Evolutionary conservation across 2,888 invertebrate genomes (phyloP).

Genomic region (Spialia ferax): DNA sequence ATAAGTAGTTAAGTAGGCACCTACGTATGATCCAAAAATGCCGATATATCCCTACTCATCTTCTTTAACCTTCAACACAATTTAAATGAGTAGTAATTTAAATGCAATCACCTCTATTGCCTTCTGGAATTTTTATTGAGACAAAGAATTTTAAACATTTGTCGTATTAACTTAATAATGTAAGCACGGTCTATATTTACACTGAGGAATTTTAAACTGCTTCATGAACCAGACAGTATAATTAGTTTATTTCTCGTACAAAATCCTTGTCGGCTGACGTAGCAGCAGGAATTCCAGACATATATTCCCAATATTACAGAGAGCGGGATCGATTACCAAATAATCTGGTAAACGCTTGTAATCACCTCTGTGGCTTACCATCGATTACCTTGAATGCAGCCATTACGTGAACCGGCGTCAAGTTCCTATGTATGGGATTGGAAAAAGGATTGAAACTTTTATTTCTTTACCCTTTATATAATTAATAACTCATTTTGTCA

Average conservation of each 20-base stretch:
- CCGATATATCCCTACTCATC: no score
- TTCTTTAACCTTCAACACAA: constrained; percentile 11
- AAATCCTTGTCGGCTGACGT: constrained; percentile 49
- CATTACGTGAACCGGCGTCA: constrained; percentile 57
- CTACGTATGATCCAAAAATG: no score
- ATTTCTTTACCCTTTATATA: neutral
- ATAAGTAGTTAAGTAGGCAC: no score
- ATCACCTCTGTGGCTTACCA: constrained; percentile 75
- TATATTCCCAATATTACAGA: constrained; percentile 68
- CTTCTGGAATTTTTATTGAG: constrained; percentile 58
- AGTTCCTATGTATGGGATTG: constrained; percentile 5
- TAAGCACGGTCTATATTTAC: constrained; percentile 61
- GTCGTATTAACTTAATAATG: constrained; percentile 34
- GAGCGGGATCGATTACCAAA: constrained; percentile 72
- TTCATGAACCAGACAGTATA: constrained; percentile 46
- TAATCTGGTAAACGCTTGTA: constrained; percentile 82
- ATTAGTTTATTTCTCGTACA: constrained; percentile 51
- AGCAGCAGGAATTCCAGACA: constrained; percentile 59
- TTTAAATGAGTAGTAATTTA: constrained; percentile 23
- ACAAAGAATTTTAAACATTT: constrained; percentile 38
- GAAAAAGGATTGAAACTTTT: neutral
- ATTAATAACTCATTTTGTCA: neutral
- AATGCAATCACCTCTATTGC: constrained; percentile 43
- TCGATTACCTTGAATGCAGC: constrained; percentile 71
- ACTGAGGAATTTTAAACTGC: constrained; percentile 50